phyloP scores from a whole-genome alignment of 1,140 invertebrate genomes.

The Pseudobourletiella spinata region DNA sequence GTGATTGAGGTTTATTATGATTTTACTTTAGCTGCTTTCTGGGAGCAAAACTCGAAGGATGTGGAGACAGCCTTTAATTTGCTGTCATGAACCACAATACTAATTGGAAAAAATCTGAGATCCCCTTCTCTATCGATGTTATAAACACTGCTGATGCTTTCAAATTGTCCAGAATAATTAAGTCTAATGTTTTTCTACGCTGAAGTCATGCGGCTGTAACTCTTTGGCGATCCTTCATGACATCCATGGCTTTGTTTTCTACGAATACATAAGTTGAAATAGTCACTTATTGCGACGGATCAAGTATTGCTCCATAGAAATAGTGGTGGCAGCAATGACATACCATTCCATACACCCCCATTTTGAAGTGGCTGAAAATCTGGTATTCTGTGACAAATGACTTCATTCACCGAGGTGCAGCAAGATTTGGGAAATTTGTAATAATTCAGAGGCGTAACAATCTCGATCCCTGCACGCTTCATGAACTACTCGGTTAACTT shows the following conservation, averaged over 20 bases:
- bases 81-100: slow-evolving; percentile 39
- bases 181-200: no score
- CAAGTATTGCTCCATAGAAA: no score
- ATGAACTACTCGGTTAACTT: slow-evolving; percentile 84
- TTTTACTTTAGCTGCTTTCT: slow-evolving; percentile 36
- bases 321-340: slow-evolving; percentile 1
- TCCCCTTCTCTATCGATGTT: slow-evolving; percentile 40
- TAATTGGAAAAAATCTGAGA: slow-evolving; percentile 37
- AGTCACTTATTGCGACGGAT: no score
- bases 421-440: slow-evolving; percentile 97
- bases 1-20: no score
- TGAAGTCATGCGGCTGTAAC: no score
- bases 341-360: slow-evolving; percentile 91
- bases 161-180: slow-evolving; percentile 41
- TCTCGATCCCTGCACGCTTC: slow-evolving; percentile 93
- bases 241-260: no score
- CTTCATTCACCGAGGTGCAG: slow-evolving; percentile 98
- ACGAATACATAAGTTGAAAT: no score
- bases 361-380: slow-evolving; percentile 80
- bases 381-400: slow-evolving; percentile 97
- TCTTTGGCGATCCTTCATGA: no score
- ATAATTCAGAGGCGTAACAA: slow-evolving; percentile 98
- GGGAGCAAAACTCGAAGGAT: slow-evolving; percentile 39
- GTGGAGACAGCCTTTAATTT: slow-evolving; percentile 40
- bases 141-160: slow-evolving; percentile 42